These are phyloP conservation scores for Semnornis frantzii DNA, from an alignment of 2,113 vertebrate species.

Conservation along the genomic window DNA sequence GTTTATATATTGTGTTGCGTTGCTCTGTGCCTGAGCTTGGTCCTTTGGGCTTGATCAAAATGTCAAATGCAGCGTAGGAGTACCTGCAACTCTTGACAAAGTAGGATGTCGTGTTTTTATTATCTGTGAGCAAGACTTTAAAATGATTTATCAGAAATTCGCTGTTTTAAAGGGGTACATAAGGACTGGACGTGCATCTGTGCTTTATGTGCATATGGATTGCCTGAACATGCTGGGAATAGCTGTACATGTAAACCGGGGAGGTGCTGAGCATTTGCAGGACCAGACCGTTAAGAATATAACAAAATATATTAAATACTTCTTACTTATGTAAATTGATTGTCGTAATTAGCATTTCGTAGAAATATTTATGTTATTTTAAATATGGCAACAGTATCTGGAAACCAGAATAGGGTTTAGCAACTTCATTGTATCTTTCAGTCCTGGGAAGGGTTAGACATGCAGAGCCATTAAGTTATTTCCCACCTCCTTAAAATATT, in stretches of 20 bases:
- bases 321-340: neutral
- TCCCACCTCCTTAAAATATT: neutral
- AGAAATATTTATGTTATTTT: neutral
- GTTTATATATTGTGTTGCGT: neutral
- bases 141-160: neutral
- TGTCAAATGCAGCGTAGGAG: neutral
- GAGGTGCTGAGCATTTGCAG: neutral
- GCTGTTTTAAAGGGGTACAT: accelerated
- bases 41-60: neutral
- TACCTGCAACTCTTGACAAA: neutral
- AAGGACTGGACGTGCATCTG: neutral
- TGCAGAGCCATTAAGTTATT: neutral
- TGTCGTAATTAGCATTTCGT: neutral
- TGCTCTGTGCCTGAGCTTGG: neutral
- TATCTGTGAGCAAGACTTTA: neutral
- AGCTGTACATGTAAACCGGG: neutral
- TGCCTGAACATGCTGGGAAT: neutral
- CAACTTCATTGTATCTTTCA: neutral
- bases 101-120: neutral
- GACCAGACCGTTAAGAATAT: neutral
- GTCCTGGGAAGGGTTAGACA: neutral
- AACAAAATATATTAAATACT: neutral
- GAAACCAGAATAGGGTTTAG: neutral
- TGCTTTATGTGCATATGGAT: neutral
- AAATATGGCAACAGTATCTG: neutral